Conservation (phyloP, 2,113 vertebrate species). For the Calidris pygmaea region DNA sequence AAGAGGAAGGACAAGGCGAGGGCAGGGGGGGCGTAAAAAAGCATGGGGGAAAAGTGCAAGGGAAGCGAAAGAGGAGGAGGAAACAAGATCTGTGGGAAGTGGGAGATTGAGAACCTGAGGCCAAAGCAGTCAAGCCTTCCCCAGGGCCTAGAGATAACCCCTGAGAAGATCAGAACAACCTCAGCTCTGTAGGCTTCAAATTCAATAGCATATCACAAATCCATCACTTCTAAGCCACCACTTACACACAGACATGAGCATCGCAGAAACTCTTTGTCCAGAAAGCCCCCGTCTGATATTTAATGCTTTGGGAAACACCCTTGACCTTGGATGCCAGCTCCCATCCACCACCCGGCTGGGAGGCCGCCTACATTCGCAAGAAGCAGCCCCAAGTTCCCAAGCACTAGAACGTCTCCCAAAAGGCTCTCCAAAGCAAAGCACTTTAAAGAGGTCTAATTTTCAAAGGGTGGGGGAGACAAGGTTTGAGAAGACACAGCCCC, state of each 20-base stretch:
- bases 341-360: background rate
- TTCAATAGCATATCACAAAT: background rate
- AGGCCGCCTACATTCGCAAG: fast-evolving
- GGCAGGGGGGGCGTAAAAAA: background rate
- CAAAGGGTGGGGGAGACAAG: background rate
- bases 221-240: background rate
- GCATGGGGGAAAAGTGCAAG: background rate
- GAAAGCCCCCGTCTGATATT: background rate
- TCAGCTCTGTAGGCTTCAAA: background rate
- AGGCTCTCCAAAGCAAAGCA: background rate
- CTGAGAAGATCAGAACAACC: background rate
- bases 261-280: background rate
- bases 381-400: background rate
- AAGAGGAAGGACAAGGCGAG: background rate
- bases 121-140: background rate
- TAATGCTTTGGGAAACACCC: background rate
- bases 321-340: background rate
- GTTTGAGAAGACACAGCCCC: background rate
- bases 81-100: background rate
- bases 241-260: background rate
- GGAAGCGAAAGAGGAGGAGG: conserved; percentile 5
- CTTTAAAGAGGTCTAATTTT: background rate
- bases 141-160: background rate
- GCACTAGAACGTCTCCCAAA: background rate
- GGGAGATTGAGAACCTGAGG: background rate